phyloP scores from a whole-genome alignment of 1,140 invertebrate species.

The Cylas formicarius region DNA sequence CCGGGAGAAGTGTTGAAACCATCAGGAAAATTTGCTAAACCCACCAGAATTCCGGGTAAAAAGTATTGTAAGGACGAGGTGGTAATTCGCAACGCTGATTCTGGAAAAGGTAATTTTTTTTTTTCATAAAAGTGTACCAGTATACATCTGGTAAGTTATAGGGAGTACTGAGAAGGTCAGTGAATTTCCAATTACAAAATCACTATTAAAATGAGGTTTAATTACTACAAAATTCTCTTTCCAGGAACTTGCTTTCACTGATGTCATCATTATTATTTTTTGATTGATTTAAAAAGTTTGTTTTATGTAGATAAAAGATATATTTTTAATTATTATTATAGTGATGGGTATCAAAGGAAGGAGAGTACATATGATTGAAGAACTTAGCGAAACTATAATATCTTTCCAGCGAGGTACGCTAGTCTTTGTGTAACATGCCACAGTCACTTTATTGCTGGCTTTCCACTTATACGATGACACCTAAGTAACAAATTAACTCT shows the following conservation, averaged over 20 bases:
- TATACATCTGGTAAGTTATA: background rate
- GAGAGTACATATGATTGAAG: slow-evolving; percentile 95
- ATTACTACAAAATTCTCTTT: background rate
- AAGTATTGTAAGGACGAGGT: slow-evolving; percentile 91
- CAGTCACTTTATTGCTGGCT: too few relatives aligned
- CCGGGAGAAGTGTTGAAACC: slow-evolving; percentile 79
- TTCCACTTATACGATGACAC: too few relatives aligned
- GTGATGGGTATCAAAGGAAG: slow-evolving; percentile 98
- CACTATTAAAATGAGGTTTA: too few relatives aligned
- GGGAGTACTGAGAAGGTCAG: too few relatives aligned
- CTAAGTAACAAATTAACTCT: too few relatives aligned
- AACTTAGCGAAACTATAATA: slow-evolving; percentile 94
- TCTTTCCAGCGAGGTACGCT: slow-evolving; percentile 98
- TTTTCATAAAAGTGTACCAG: slow-evolving; percentile 10
- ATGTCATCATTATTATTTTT: slow-evolving; percentile 1
- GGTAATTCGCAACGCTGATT: slow-evolving; percentile 87
- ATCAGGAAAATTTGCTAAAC: slow-evolving; percentile 79
- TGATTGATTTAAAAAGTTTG: slow-evolving; percentile 8
- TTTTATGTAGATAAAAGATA: slow-evolving; percentile 17
- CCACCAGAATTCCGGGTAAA: slow-evolving; percentile 83
- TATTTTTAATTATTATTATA: slow-evolving; percentile 49
- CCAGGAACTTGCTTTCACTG: background rate
- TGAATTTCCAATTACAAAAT: too few relatives aligned
- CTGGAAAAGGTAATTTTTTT: slow-evolving; percentile 75
- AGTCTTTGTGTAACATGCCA: too few relatives aligned